These are phyloP conservation scores for Clunio marinus DNA, from an alignment of 2,888 invertebrate species.

Conservation along the genomic window DNA sequence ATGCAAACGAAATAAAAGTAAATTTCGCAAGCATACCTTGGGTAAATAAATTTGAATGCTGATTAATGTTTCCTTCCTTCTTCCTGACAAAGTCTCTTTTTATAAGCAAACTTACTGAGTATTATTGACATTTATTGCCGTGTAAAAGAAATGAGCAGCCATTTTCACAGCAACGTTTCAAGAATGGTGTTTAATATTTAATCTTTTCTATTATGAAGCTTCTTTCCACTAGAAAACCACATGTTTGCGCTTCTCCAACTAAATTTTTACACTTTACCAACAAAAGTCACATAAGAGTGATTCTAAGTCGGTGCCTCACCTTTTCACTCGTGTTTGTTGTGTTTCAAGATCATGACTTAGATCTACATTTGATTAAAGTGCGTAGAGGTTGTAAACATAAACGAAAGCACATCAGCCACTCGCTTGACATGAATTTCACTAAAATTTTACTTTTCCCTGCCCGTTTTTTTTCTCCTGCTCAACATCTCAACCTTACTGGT, in stretches of 20 bases:
- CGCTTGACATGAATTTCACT: background rate
- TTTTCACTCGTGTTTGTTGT: background rate
- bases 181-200: constrained; percentile 35
- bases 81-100: no score
- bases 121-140: constrained; percentile 2
- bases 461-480: no score
- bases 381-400: no score
- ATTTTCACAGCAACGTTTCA: background rate
- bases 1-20: no score
- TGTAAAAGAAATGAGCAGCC: constrained; percentile 1
- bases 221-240: background rate
- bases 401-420: background rate
- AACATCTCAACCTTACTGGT: constrained; percentile 15
- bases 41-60: no score
- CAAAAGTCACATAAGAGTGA: background rate
- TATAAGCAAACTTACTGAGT: no score
- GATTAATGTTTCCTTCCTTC: no score
- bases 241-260: background rate
- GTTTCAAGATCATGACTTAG: no score
- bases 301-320: background rate
- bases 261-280: background rate
- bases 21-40: no score
- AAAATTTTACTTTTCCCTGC: background rate
- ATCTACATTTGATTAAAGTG: constrained; percentile 26
- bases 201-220: constrained; percentile 33